Conservation (phyloP, 2,113 vertebrate genomes). For the Numenius arquata region DNA sequence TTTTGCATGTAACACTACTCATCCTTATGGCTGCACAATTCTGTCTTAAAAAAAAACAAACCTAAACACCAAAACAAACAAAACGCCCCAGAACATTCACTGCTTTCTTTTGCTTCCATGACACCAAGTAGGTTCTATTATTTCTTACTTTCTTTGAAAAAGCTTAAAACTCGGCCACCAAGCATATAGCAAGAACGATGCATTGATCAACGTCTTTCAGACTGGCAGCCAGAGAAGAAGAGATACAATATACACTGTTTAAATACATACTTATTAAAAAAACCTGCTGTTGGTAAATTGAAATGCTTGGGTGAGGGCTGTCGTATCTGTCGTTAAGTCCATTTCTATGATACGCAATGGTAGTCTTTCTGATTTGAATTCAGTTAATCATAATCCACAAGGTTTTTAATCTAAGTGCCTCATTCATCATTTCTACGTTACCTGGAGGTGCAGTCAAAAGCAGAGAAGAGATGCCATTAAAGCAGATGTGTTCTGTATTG, state of each 20-base stretch:
- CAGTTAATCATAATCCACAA: neutral
- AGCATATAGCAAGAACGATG: neutral
- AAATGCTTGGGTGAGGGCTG: neutral
- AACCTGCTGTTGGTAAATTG: neutral
- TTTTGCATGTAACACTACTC: neutral
- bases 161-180: neutral
- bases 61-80: neutral
- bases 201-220: neutral
- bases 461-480: constrained; percentile 8
- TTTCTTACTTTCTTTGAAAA: neutral
- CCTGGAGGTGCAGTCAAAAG: constrained; percentile 29
- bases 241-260: neutral
- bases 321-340: neutral
- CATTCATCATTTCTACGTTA: constrained; percentile 22
- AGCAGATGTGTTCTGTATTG: neutral
- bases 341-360: neutral
- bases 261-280: neutral
- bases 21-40: neutral
- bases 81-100: neutral
- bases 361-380: neutral
- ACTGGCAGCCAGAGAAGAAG: neutral
- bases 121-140: neutral
- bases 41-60: neutral
- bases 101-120: neutral
- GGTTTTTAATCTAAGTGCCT: neutral